phyloP scores from a whole-genome alignment of 2,113 vertebrate genomes.

The Pituophis catenifer region DNA sequence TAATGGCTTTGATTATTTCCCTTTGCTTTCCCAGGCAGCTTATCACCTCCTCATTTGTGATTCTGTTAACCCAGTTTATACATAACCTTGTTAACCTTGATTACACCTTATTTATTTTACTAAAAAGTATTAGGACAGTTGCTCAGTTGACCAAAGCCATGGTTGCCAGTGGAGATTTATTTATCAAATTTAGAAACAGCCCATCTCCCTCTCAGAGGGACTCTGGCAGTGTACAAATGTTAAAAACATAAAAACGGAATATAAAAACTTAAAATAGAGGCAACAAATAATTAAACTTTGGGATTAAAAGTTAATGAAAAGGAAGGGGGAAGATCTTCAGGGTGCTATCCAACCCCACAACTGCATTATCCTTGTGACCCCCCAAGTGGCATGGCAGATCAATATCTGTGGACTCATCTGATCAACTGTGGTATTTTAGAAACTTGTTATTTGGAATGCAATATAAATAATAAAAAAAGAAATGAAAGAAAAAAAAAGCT shows the following conservation, averaged over 20 bases:
- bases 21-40: too few relatives aligned
- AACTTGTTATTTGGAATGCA: not conserved
- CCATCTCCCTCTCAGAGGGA: not conserved
- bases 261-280: not conserved
- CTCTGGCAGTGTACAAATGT: not conserved
- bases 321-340: not conserved
- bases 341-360: too few relatives aligned
- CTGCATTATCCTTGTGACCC: too few relatives aligned
- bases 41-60: too few relatives aligned
- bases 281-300: not conserved
- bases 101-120: not conserved
- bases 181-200: not conserved
- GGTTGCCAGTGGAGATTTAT: not conserved
- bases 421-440: not conserved
- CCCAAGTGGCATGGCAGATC: too few relatives aligned
- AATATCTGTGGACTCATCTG: not conserved
- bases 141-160: not conserved
- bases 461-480: not conserved
- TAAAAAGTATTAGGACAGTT: not conserved
- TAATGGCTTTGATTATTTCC: too few relatives aligned
- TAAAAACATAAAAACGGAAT: not conserved
- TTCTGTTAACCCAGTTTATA: too few relatives aligned
- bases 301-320: not conserved
- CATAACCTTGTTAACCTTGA: not conserved
- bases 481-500: not conserved